Evolutionary conservation across 1,140 invertebrate species (phyloP), one percentile per base, ranked within the genome.

Genomic region (Leguminivora glycinivorella): DNA sequence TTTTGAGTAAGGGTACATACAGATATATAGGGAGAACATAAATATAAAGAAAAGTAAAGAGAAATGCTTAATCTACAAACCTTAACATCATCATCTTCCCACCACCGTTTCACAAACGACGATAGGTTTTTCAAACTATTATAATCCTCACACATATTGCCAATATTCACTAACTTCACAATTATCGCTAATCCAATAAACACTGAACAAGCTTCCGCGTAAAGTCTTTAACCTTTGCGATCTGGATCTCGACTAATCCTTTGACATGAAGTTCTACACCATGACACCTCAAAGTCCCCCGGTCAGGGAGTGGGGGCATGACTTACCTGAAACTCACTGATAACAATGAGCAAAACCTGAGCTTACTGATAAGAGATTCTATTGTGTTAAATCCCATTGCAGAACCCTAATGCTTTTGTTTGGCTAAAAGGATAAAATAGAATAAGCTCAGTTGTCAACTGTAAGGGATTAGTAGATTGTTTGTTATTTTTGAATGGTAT

Each of bases 81-180:
- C 84, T 84, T 81, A 66, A 69, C 29, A 70, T 85, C 77, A 68
- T 76, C 80, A 72, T 87, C 83, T 78, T 89, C 82, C 84, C 85
- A 87, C 87, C 87, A 89, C 12, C 83, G 77, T 68, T 84, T 87
- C 0, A 87, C 84, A 66, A 87, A 89, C 71, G 78, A 76, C 43
- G 75, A 77, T 25, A 89, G 70, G 60, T 83, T 86, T 10, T 56
- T 68, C 68, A 87, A 79, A 78, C 69, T 67, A 60, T 75, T 58
- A 12, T 74, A 68, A 31, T 71, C 77, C 31, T 82, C 76, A 58
- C 77, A 75, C 47, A 77, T 74, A 4, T 75, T 71, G 5, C 72
- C 73, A 74, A 75, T 76, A 75, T 58, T 68, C 67, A 70, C 24
- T 17, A 63, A 58, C 4, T 58, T 29, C 58, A 63, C 47, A 34